Conservation (phyloP, 1,140 invertebrate species). For the Drosophila setifemur region DNA sequence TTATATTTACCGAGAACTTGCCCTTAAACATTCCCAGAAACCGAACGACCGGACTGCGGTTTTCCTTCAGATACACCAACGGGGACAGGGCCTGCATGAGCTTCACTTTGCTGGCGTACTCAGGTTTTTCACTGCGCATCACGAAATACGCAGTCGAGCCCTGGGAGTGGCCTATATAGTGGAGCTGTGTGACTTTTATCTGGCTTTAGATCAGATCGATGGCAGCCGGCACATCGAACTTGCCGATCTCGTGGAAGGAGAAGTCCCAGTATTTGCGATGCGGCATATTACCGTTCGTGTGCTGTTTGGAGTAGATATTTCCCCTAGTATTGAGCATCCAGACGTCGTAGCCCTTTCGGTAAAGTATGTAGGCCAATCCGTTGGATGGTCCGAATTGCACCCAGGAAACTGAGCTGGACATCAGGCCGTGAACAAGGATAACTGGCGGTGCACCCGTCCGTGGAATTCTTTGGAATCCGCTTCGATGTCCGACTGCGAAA, state of each 20-base stretch:
- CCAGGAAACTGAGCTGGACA: conserved; percentile 84
- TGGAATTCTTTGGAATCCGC: background rate
- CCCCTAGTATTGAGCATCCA: conserved; percentile 90
- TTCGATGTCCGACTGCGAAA: background rate
- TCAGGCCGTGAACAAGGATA: conserved; percentile 86
- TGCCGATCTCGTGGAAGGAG: conserved; percentile 88
- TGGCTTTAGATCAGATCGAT: conserved; percentile 85
- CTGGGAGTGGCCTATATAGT: conserved; percentile 84
- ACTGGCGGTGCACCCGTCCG: too few relatives aligned
- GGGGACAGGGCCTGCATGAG: conserved; percentile 86
- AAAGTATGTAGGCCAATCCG: conserved; percentile 84
- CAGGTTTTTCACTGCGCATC: conserved; percentile 85
- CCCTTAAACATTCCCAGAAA: conserved; percentile 48
- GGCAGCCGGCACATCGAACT: conserved; percentile 87
- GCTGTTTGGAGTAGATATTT: conserved; percentile 85
- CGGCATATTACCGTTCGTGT: conserved; percentile 81
- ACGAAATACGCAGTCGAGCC: conserved; percentile 85
- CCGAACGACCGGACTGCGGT: conserved; percentile 39
- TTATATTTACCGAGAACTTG: conserved; percentile 31
- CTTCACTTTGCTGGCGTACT: conserved; percentile 86
- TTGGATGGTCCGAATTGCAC: conserved; percentile 84
- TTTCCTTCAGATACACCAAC: conserved; percentile 68
- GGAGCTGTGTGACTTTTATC: conserved; percentile 78
- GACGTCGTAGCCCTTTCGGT: conserved; percentile 87
- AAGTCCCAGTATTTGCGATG: conserved; percentile 76